Base-by-base conservation (phyloP, 1,140 invertebrate genomes). In the Atopsyche davidsoni region DNA sequence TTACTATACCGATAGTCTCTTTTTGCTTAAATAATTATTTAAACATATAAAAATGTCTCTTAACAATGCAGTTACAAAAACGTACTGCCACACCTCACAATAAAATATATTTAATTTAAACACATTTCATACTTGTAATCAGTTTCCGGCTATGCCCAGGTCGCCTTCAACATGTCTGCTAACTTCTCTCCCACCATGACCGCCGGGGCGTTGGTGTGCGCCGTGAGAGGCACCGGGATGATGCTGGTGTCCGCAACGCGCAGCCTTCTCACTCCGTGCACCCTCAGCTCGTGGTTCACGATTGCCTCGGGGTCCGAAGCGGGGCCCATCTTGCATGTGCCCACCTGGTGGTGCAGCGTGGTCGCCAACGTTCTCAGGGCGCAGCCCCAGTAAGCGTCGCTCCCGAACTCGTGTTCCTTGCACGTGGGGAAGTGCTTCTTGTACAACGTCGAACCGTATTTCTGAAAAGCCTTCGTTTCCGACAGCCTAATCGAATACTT, bases 251-350 rank as follows among this genome's bases (percentile, higher is more conserved):
- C 73, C 6, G 65, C 60, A 1, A 75, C 73, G 23, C 72, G 53
- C 2, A 73, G 38, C 17, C 57, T 57, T 25, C 63, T 68, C 3
- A 72, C 47, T 28, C 75, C 66, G 48, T 71, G 58, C 2, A 80
- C 77, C 43, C 65, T 62, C 17, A 82, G 64, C 57, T 74, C 62
- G 40, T 72, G 62, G 58, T 82, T 76, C 4, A 83, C 79, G 9
- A 84, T 79, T 1, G 79, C 69, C 32, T 68, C 59, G 2, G 68
- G 64, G 62, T 81, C 77, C 4, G 59, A 58, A 0, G 41, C n/a
- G 1, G 68, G 68, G 7, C 81, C 81, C 81, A 83, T 83, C 67
- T 78, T 80, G 53, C 77, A 79, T 1, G 80, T 81, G 39, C 78
- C 75, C 10, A 73, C 65, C 54, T 67, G 66, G 62, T 83, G 79